These are phyloP conservation scores for Choreutis nemorana DNA, from an alignment of 2,888 invertebrate species.

Conservation along the genomic window DNA sequence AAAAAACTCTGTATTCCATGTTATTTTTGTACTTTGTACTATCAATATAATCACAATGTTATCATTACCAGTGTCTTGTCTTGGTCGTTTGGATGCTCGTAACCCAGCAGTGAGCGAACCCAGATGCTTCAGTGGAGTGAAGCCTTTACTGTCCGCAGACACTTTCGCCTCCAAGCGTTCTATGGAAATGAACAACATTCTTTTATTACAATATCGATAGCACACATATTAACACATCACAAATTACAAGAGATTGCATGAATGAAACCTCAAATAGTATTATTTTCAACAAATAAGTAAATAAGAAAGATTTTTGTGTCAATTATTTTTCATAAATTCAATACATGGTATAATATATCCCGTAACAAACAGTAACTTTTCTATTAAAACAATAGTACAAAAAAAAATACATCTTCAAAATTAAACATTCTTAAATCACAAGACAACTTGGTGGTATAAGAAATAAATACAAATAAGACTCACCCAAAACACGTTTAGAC, in stretches of 20 bases:
- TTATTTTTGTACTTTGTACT: neutral
- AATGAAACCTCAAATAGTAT: too few species aligned
- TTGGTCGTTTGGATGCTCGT: slow-evolving; percentile 31
- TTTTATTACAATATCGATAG: too few species aligned
- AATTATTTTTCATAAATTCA: too few species aligned
- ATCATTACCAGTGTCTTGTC: slow-evolving; percentile 45
- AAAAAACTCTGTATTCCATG: too few species aligned
- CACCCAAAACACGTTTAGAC: slow-evolving; percentile 37
- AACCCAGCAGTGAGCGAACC: slow-evolving; percentile 25
- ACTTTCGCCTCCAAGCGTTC: slow-evolving; percentile 50
- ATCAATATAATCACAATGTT: too few species aligned
- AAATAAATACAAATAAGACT: slow-evolving; percentile 14
- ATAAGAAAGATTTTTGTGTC: too few species aligned
- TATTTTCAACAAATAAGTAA: too few species aligned
- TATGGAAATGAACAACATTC: slow-evolving; percentile 14
- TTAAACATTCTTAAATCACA: neutral
- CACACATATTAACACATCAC: too few species aligned
- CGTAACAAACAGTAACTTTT: too few species aligned
- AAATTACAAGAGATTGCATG: too few species aligned
- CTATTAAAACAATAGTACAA: slow-evolving; percentile 1
- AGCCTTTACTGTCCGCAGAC: slow-evolving; percentile 28
- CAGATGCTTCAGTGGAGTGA: slow-evolving; percentile 34
- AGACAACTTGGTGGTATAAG: neutral
- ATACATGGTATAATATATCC: too few species aligned
- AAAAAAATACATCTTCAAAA: slow-evolving; percentile 6